Percentiles rank a stretch among this genome's conserved stretches.
phyloP scores from a whole-genome alignment of 2,797 vertebrate species.

The Esox masquinongy region DNA sequence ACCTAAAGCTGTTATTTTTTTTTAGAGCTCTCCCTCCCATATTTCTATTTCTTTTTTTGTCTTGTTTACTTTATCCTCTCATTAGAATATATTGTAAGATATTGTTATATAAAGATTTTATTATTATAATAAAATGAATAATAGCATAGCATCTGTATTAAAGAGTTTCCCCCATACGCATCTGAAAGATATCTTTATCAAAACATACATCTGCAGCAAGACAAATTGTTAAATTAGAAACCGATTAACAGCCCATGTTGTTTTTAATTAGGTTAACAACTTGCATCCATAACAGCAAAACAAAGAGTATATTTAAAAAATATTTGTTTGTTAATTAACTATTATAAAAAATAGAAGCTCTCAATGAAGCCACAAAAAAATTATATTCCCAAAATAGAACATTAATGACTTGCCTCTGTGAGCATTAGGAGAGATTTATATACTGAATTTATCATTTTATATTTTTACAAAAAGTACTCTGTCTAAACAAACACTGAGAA shows the following conservation, averaged over 20 bases:
- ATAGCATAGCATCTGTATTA: slow-evolving; percentile 40
- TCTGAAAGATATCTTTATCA: background rate
- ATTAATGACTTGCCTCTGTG: background rate
- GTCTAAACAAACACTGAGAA: background rate
- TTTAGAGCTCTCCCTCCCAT: slow-evolving; percentile 41
- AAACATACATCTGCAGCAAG: background rate
- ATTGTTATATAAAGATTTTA: slow-evolving; percentile 52
- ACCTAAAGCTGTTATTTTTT: slow-evolving; percentile 33
- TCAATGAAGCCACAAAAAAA: background rate
- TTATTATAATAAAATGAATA: slow-evolving; percentile 24
- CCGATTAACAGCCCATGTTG: background rate
- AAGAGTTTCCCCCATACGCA: slow-evolving; percentile 18
- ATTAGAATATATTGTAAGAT: slow-evolving; percentile 60
- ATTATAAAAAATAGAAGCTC: slow-evolving; percentile 4
- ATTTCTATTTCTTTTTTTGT: slow-evolving; percentile 12
- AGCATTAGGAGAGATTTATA: background rate
- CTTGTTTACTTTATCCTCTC: slow-evolving; percentile 24
- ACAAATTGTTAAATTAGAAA: background rate
- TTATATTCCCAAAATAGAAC: background rate
- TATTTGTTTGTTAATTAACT: background rate
- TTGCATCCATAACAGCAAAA: slow-evolving; percentile 2
- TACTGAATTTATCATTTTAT: background rate
- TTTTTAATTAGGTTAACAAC: slow-evolving; percentile 9
- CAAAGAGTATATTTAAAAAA: background rate
- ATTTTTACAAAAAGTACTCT: background rate